Base-by-base conservation (phyloP, 2,113 vertebrate species). In the Nothocercus julius region DNA sequence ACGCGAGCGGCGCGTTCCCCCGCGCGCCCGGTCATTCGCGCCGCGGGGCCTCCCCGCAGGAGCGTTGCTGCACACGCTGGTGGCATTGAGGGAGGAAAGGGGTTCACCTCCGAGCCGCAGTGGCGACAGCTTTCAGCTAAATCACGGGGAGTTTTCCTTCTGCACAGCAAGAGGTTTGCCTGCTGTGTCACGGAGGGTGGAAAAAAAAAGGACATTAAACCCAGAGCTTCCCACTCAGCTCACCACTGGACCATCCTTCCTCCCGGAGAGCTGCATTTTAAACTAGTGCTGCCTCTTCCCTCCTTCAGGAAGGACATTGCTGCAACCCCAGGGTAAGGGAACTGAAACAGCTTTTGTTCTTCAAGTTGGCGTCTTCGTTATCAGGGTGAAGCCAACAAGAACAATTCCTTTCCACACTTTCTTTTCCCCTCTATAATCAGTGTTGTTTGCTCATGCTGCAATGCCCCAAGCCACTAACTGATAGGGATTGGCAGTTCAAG, bases 361-460 rank as follows among this genome's bases (percentile, higher is more conserved):
- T 17, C 56, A 53, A 74, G 76, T 5, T 95, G 90, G 95, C 89
- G 76, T 86, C 92, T 93, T 18, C 27, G 51, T 93, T 95, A 96
- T 95, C 87, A 40, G 90, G 88, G 85, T 82, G 92, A 93, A 84
- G 66, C 13, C 45, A 75, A 70, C 0, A 49, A 84, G 88, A 96
- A 94, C 92, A 95, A 94, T 93, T 45, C 47, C 73, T 90, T 72
- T 81, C 83, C 87, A 66, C 85, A 34, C 83, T 72, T 42, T 53
- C 88, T 86, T 86, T 95, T 75, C 94, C 85, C 90, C 66, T 78
- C 47, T 69, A 11, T 47, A 86, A 49, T 88, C 93, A 62, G 76
- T 53, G 14, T 11, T 97, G 92, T 96, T 97, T 96, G 96, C 88
- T 92, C 85, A 84, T 1, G 44, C 90, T 45, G 34, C 8, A 21